A percentile compares a stretch with the other conserved stretches of the same genome.
Conservation (phyloP, 2,888 invertebrate species). For the Catocala fraxini region DNA sequence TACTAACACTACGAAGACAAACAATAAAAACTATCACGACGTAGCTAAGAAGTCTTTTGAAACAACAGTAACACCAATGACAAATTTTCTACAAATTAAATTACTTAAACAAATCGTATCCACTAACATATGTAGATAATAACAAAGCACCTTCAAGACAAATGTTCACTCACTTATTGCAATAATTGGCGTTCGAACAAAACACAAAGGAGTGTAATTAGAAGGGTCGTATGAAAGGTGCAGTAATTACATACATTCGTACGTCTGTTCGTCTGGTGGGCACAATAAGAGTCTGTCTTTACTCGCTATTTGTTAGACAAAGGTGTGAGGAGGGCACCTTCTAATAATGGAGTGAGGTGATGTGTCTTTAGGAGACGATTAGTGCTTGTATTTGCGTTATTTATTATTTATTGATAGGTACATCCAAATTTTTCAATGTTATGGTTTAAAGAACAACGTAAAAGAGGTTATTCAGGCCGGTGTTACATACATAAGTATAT, state of each 20-base stretch:
- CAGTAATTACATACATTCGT: conserved; percentile 70
- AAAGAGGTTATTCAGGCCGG: no score
- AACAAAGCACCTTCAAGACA: conserved; percentile 56
- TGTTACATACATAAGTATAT: no score
- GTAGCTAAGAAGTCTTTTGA: no score
- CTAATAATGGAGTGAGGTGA: conserved; percentile 7
- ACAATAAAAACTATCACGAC: no score
- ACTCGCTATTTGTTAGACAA: conserved; percentile 59
- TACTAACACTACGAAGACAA: no score
- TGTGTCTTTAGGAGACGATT: background rate
- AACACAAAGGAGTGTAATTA: conserved; percentile 79
- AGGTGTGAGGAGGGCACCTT: conserved; percentile 28
- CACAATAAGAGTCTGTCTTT: conserved; percentile 53
- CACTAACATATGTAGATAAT: conserved; percentile 17
- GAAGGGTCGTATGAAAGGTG: conserved; percentile 78
- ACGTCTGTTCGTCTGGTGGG: conserved; percentile 30
- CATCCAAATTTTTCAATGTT: no score
- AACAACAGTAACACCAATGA: background rate
- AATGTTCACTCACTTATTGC: conserved; percentile 72
- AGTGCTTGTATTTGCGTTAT: no score
- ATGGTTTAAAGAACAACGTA: no score
- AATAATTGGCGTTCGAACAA: conserved; percentile 79
- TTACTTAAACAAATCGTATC: conserved; percentile 10
- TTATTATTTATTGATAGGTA: no score
- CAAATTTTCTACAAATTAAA: conserved; percentile 4